Percentiles rank a stretch among this genome's conserved stretches.
Conservation (phyloP, 2,888 invertebrate genomes). For the Clunio marinus region DNA sequence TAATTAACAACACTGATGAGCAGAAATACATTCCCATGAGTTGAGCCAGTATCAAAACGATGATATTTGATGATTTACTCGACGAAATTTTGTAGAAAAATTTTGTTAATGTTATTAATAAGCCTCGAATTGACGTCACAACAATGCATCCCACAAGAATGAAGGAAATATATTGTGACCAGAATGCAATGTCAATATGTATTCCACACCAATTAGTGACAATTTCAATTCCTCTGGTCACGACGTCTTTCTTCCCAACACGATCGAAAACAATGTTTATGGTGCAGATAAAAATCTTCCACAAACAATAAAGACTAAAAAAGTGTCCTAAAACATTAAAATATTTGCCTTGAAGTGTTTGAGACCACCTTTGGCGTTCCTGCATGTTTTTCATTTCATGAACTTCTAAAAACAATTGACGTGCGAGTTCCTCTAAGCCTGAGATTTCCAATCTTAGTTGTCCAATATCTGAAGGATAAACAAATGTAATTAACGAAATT, state of each 20-base stretch:
- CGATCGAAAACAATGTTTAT: slow-evolving; percentile 99
- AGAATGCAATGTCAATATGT: slow-evolving; percentile 94
- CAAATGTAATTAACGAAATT: slow-evolving; percentile 3
- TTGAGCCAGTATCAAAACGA: slow-evolving; percentile 93
- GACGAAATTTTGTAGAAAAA: slow-evolving; percentile 99
- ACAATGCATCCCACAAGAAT: slow-evolving; percentile 96
- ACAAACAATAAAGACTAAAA: slow-evolving; percentile 95
- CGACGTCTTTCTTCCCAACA: slow-evolving; percentile 97
- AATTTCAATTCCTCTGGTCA: slow-evolving; percentile 93
- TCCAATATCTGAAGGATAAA: slow-evolving; percentile 60
- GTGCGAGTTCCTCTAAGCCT: slow-evolving; percentile 84
- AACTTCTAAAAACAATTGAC: slow-evolving; percentile 94
- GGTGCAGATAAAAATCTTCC: slow-evolving; percentile 99
- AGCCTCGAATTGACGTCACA: slow-evolving; percentile 92
- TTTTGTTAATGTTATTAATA: slow-evolving; percentile 95
- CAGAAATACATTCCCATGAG: slow-evolving; percentile 99
- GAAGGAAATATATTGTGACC: slow-evolving; percentile 99
- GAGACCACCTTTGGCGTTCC: slow-evolving; percentile 90
- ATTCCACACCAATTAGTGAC: slow-evolving; percentile 95
- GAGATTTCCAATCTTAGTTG: slow-evolving; percentile 80
- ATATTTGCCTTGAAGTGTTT: slow-evolving; percentile 94
- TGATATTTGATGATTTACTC: slow-evolving; percentile 96
- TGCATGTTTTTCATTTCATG: slow-evolving; percentile 89
- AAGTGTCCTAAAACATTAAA: slow-evolving; percentile 98
- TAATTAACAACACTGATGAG: slow-evolving; percentile 91